Evolutionary conservation across 2,888 invertebrate genomes (phyloP).

Genomic region (Tenthredo scrophulariae): DNA sequence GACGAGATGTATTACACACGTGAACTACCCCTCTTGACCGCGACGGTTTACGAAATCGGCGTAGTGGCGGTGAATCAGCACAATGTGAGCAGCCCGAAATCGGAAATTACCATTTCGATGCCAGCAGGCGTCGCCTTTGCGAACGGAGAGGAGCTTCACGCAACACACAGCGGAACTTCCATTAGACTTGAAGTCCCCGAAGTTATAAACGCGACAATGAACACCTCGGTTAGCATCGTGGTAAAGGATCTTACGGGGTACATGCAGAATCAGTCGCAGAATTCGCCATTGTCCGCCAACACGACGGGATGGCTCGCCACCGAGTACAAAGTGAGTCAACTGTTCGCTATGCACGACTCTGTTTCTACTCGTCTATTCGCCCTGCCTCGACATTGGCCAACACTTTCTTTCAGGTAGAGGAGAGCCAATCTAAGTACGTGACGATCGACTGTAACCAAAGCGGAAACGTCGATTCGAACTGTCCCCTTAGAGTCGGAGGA

Average conservation of each 20-base stretch:
- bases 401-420: neutral
- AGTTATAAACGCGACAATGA: neutral
- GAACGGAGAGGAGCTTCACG: neutral
- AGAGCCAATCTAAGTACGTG: neutral
- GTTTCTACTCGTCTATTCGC: neutral
- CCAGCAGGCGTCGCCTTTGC: neutral
- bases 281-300: neutral
- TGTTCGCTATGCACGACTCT: neutral
- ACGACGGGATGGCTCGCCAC: neutral
- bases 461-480: neutral
- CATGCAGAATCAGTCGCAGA: neutral
- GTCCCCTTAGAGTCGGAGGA: neutral
- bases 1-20: neutral
- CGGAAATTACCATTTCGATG: neutral
- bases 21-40: neutral
- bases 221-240: neutral
- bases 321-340: neutral
- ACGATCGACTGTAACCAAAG: neutral
- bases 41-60: neutral
- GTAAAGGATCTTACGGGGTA: neutral
- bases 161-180: neutral
- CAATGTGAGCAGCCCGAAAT: neutral
- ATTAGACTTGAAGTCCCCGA: neutral
- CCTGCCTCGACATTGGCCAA: neutral
- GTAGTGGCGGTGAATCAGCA: neutral